Conservation (phyloP, 2,888 invertebrate genomes). For the Rotaria socialis region DNA sequence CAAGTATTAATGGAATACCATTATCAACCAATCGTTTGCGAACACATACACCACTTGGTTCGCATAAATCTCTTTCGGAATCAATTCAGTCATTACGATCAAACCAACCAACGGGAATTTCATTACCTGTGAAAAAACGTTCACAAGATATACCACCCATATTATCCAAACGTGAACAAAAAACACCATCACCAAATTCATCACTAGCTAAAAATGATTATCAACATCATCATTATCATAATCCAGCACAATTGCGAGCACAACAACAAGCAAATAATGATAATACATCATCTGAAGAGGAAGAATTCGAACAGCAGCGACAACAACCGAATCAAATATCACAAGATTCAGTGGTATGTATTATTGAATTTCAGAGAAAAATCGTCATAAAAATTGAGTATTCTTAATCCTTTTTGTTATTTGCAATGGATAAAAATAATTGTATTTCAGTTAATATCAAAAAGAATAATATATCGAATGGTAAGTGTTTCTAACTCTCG, state of each 20-base stretch:
- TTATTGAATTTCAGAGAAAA: neutral
- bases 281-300: slow-evolving; percentile 19
- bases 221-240: slow-evolving; percentile 34
- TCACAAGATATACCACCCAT: neutral
- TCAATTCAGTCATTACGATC: neutral
- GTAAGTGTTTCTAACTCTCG: no score
- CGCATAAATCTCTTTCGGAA: slow-evolving; percentile 10
- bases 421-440: no score
- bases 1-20: neutral
- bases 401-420: no score
- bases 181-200: neutral
- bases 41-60: slow-evolving; percentile 20
- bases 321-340: neutral
- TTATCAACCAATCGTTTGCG: neutral
- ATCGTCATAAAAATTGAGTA: no score
- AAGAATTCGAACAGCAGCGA: neutral
- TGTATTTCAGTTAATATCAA: no score
- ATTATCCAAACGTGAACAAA: neutral
- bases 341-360: neutral
- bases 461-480: no score
- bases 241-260: neutral
- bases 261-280: neutral
- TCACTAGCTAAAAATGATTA: neutral
- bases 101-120: neutral
- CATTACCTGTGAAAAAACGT: slow-evolving; percentile 2